Conservation (phyloP, 2,888 invertebrate species). For the Aricia artaxerxes region DNA sequence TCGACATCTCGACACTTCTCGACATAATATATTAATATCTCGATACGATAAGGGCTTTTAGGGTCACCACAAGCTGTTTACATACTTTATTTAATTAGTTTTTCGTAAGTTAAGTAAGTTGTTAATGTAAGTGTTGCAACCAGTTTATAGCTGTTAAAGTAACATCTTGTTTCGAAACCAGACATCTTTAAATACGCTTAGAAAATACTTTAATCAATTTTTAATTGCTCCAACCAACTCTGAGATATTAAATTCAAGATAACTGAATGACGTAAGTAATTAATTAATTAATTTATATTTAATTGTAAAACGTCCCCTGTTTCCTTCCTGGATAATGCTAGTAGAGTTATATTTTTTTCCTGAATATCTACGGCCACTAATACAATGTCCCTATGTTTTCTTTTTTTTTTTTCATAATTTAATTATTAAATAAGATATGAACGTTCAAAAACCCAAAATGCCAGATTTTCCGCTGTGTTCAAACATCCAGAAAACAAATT, state of each 20-base stretch:
- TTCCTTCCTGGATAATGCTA: too few species aligned
- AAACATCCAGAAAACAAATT: too few species aligned
- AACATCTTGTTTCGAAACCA: slow-evolving; percentile 5
- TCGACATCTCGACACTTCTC: slow-evolving; percentile 26
- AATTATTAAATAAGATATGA: too few species aligned
- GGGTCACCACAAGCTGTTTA: slow-evolving; percentile 10
- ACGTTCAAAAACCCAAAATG: too few species aligned
- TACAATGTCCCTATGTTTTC: too few species aligned
- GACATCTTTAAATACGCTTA: not conserved
- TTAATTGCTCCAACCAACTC: not conserved
- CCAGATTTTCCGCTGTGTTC: too few species aligned
- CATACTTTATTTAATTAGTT: slow-evolving; percentile 26
- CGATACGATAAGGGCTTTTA: slow-evolving; percentile 33
- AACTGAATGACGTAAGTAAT: too few species aligned
- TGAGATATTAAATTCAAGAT: not conserved
- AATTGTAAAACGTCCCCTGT: too few species aligned
- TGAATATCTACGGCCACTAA: too few species aligned
- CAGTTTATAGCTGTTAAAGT: not conserved
- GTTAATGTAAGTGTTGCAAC: not conserved
- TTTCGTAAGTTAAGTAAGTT: slow-evolving; percentile 22
- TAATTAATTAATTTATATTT: too few species aligned
- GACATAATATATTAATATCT: slow-evolving; percentile 34
- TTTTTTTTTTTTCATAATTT: too few species aligned
- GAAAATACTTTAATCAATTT: not conserved
- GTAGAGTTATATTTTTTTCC: too few species aligned